Conservation (phyloP, 1,140 invertebrate species). For the Geopemphigus sp. region DNA sequence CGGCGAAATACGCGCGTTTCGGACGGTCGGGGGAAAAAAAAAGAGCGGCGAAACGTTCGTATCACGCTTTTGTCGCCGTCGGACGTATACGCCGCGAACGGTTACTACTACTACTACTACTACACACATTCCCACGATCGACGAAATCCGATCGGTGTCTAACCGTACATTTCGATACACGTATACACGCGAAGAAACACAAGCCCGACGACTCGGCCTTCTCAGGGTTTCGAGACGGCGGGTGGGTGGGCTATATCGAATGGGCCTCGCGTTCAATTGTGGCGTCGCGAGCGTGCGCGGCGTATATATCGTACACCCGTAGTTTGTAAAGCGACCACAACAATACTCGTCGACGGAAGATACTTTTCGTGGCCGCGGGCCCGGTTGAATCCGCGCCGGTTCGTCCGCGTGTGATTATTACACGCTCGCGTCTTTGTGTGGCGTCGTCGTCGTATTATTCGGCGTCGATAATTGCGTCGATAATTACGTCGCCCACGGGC, state of each 20-base stretch:
- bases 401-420: constrained; percentile 47
- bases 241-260: background rate
- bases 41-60: too few relatives aligned
- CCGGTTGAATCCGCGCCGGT: constrained; percentile 11
- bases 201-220: constrained; percentile 4
- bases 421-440: constrained; percentile 31
- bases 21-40: too few relatives aligned
- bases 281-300: background rate
- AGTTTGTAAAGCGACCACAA: background rate
- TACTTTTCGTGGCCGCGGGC: constrained; percentile 38
- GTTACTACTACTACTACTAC: too few relatives aligned
- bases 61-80: background rate
- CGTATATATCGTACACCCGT: background rate
- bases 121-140: constrained; percentile 11
- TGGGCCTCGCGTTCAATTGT: constrained; percentile 36
- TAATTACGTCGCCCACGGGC: constrained; percentile 44
- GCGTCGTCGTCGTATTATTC: constrained; percentile 41
- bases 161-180: too few relatives aligned
- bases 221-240: too few relatives aligned
- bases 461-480: constrained; percentile 19
- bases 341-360: constrained; percentile 37
- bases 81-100: background rate
- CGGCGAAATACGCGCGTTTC: too few relatives aligned
- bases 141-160: constrained; percentile 1
- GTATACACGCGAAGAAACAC: constrained; percentile 19